A percentile compares a stretch with the other conserved stretches of the same genome.
phyloP scores from a whole-genome alignment of 2,888 invertebrate genomes.

The Dolomedes plantarius region DNA sequence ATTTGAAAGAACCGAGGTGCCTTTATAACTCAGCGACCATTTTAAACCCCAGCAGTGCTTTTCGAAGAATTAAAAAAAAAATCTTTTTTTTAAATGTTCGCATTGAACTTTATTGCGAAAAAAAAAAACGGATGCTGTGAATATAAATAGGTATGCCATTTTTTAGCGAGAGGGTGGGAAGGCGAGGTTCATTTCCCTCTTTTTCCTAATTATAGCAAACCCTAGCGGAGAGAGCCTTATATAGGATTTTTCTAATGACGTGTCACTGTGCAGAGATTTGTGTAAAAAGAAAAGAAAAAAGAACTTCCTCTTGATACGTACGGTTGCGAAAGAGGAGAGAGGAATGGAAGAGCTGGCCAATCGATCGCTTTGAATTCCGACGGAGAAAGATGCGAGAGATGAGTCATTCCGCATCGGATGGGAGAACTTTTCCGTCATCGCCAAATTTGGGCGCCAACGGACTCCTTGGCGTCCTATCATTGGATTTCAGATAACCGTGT shows the following conservation, averaged over 20 bases:
- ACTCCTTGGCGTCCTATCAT: constrained; percentile 39
- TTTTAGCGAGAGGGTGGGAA: too few relatives aligned
- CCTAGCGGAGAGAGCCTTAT: background rate
- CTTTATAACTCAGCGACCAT: too few relatives aligned
- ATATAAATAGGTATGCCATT: too few relatives aligned
- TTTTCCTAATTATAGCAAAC: constrained; percentile 35
- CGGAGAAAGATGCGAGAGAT: constrained; percentile 62
- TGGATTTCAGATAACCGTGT: background rate
- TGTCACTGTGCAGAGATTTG: constrained; percentile 11
- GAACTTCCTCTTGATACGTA: background rate
- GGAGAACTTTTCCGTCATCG: constrained; percentile 50
- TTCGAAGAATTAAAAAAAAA: too few relatives aligned
- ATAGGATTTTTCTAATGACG: constrained; percentile 29
- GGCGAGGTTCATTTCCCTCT: background rate
- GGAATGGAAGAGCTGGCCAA: constrained; percentile 7
- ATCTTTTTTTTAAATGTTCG: too few relatives aligned
- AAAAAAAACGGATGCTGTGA: too few relatives aligned
- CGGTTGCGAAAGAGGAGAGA: background rate
- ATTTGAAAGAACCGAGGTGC: too few relatives aligned
- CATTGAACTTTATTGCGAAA: too few relatives aligned
- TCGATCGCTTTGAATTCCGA: constrained; percentile 67
- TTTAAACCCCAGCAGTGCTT: too few relatives aligned
- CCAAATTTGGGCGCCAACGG: constrained; percentile 44
- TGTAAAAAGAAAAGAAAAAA: constrained; percentile 4
- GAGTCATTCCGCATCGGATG: constrained; percentile 48